Evolutionary conservation across 2,113 vertebrate species (phyloP).

Genomic region (Phalacrocorax carbo): DNA sequence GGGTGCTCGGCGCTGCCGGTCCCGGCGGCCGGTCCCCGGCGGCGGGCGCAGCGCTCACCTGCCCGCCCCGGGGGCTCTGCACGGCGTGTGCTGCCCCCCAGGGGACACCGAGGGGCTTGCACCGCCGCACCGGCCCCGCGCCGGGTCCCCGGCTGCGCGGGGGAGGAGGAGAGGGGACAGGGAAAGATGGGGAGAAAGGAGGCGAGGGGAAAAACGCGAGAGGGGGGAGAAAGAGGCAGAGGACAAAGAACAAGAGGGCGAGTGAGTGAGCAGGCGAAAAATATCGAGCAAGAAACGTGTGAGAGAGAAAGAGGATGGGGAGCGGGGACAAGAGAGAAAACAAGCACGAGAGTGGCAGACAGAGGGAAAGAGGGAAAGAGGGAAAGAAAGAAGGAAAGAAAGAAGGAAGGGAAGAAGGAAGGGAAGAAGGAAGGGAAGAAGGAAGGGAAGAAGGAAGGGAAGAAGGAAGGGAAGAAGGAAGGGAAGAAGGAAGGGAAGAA

Average conservation of each 20-base stretch:
- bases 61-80: background rate
- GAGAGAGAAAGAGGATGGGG: background rate
- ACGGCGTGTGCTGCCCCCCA: constrained; percentile 57
- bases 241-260: too few species aligned
- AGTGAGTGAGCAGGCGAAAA: background rate
- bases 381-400: too few species aligned
- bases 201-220: too few species aligned
- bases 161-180: background rate
- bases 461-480: too few species aligned
- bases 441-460: too few species aligned
- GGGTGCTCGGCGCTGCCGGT: background rate
- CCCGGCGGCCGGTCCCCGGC: too few species aligned
- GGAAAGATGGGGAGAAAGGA: background rate
- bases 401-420: too few species aligned
- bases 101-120: background rate
- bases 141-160: background rate
- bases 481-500: too few species aligned
- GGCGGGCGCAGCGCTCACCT: too few species aligned
- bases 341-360: background rate
- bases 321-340: background rate
- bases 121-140: background rate
- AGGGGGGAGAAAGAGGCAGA: accelerated
- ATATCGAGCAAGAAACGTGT: background rate
- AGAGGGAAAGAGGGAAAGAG: too few species aligned
- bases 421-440: too few species aligned